phyloP scores from a whole-genome alignment of 2,888 invertebrate genomes.

The Chouioia cunea region DNA sequence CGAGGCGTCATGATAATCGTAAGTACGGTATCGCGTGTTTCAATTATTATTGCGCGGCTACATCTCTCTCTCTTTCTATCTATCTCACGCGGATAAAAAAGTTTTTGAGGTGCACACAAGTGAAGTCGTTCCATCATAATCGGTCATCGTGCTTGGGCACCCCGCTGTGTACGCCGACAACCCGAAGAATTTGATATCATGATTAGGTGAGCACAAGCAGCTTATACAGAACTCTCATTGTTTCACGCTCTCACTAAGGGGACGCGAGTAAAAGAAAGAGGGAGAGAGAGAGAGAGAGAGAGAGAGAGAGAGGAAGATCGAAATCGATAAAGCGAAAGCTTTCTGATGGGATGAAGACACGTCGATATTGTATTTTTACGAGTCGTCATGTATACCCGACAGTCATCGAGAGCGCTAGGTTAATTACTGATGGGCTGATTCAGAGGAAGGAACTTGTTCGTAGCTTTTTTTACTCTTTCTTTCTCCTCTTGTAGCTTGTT shows the following conservation, averaged over 20 bases:
- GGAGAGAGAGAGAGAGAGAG: neutral
- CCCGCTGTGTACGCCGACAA: slow-evolving; percentile 63
- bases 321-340: slow-evolving; percentile 49
- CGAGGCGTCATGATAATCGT: slow-evolving; percentile 44
- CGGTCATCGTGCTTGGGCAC: slow-evolving; percentile 64
- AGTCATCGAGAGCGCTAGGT: slow-evolving; percentile 39
- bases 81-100: neutral
- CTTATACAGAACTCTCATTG: slow-evolving; percentile 49
- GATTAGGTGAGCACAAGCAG: slow-evolving; percentile 58
- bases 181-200: slow-evolving; percentile 67
- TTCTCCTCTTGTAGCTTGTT: slow-evolving; percentile 11
- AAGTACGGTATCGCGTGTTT: slow-evolving; percentile 66
- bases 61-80: slow-evolving; percentile 5
- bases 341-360: slow-evolving; percentile 38
- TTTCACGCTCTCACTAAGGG: slow-evolving; percentile 48
- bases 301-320: slow-evolving; percentile 37
- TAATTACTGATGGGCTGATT: slow-evolving; percentile 44
- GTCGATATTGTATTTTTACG: slow-evolving; percentile 32
- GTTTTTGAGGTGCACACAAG: slow-evolving; percentile 2
- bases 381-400: slow-evolving; percentile 30
- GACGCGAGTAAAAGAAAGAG: slow-evolving; percentile 8
- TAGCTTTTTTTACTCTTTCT: neutral
- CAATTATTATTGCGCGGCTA: slow-evolving; percentile 62
- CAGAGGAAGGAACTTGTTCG: slow-evolving; percentile 4
- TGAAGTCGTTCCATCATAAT: slow-evolving; percentile 69